Conservation (phyloP, 30 jellyfish, hydroid and myxozoan species). For the Rhopilema esculentum region DNA sequence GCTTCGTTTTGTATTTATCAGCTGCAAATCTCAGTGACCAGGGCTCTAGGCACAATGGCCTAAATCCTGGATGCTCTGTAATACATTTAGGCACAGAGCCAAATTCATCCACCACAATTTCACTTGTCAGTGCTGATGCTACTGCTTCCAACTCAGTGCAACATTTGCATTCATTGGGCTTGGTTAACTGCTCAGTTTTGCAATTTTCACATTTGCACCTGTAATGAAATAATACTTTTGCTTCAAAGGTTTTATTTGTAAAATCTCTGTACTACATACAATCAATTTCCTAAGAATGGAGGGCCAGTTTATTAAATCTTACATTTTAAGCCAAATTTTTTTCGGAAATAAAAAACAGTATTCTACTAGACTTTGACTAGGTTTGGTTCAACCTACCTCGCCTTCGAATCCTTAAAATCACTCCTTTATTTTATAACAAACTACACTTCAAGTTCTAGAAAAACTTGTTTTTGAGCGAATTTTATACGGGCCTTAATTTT, state of each 20-base stretch:
- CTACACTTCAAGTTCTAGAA: not conserved
- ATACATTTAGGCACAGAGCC: conserved; percentile 11
- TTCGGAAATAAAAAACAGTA: not conserved
- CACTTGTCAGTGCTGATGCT: conserved; percentile 17
- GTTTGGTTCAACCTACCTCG: not conserved
- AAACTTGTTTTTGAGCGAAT: not conserved
- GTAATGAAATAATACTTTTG: not conserved
- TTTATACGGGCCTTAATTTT: not conserved
- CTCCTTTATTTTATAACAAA: not conserved
- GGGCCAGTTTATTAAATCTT: not conserved
- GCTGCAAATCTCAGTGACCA: conserved; percentile 23
- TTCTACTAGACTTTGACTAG: not conserved
- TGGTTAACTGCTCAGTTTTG: too few species aligned
- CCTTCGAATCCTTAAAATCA: not conserved
- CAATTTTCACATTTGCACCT: not conserved
- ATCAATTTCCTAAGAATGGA: not conserved
- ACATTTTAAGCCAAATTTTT: not conserved
- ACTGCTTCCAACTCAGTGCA: conserved; percentile 7
- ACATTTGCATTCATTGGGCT: not conserved
- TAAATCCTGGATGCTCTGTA: conserved; percentile 26
- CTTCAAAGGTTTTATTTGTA: not conserved
- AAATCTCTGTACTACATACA: not conserved
- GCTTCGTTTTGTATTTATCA: conserved; percentile 10
- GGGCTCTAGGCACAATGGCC: conserved; percentile 34
- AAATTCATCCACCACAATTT: conserved; percentile 8